Base-by-base conservation (phyloP, 1,140 invertebrate genomes). In the Drosophila gunungcola region DNA sequence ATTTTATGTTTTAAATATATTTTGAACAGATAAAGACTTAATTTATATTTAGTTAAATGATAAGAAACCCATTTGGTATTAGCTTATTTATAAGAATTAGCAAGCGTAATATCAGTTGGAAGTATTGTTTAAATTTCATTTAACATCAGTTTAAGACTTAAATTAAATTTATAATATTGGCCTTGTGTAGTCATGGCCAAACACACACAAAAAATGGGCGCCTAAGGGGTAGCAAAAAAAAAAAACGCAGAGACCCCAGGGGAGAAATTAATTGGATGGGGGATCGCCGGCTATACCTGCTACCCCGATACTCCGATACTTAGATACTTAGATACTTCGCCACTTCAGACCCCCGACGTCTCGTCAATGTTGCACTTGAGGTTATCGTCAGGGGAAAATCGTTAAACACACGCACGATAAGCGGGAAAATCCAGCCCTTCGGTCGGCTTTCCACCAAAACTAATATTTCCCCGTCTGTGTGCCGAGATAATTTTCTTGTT, bases 281-380 rank as follows among this genome's bases (percentile, higher is more conserved):
- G 34, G 25, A 45, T 45, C 11, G 27, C 11, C 32, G 12, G 45
- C 13, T 43, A 29, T 68, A 68, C 64, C 64, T 68, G 64, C 64
- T 34, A 65, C 58, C 36, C 49, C 32, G 49, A 52, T 52, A 52
- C 32, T 32, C 9, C 36, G 49, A 48, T 41, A 43, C 34, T 12
- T n/a, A 0, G 11, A 39, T 51, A 36, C 27, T 38, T 12, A 43
- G 41, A 48, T 55, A 65, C 49, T 12, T 25, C 43, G 57, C 42
- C 79, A 81, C 78, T 73, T 75, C 77, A 32, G 46, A 64, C 55
- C 46, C 46, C 45, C 39, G 53, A 58, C 54, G 64, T 72, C 60
- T 64, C 78, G 78, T 82, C 79, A 81, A 82, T 54, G 60, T 58
- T 81, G 61, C 79, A 81, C 79, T 81, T 82, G 79, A 81, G 79